Percentiles rank a stretch among this genome's conserved stretches.
These are phyloP conservation scores for Channa maculata DNA, from an alignment of 2,113 vertebrate genomes.

Conservation along the genomic window DNA sequence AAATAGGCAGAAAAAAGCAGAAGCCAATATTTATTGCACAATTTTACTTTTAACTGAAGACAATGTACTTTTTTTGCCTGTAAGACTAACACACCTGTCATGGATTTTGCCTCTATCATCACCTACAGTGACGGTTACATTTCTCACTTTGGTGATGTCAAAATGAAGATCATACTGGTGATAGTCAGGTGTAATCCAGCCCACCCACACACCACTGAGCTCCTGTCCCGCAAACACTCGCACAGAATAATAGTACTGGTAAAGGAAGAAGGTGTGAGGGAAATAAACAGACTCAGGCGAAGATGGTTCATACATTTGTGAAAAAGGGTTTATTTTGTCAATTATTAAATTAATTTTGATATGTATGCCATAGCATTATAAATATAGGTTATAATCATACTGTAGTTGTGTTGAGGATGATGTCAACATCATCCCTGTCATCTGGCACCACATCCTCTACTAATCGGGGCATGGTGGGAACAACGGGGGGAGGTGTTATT, in stretches of 20 bases:
- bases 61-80: not conserved
- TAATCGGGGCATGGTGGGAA: conserved; percentile 88
- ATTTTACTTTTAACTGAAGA: not conserved
- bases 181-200: conserved; percentile 95
- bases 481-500: conserved; percentile 85
- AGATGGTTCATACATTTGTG: not conserved
- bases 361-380: not conserved
- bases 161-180: conserved; percentile 91
- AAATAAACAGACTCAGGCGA: conserved; percentile 5
- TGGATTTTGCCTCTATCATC: conserved; percentile 94
- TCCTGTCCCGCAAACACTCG: conserved; percentile 93
- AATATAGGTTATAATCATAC: conserved; percentile 67
- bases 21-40: not conserved
- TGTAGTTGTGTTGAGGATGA: conserved; percentile 93
- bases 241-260: conserved; percentile 92
- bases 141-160: conserved; percentile 90
- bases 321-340: no score
- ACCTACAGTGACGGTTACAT: conserved; percentile 91
- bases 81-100: conserved; percentile 84
- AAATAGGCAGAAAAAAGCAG: not conserved
- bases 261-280: conserved; percentile 21
- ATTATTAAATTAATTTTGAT: no score
- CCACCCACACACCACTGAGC: conserved; percentile 90
- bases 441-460: conserved; percentile 91
- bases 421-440: conserved; percentile 90